Evolutionary conservation across 2,888 invertebrate species (phyloP).

Genomic region (Flexamia atlantica): DNA sequence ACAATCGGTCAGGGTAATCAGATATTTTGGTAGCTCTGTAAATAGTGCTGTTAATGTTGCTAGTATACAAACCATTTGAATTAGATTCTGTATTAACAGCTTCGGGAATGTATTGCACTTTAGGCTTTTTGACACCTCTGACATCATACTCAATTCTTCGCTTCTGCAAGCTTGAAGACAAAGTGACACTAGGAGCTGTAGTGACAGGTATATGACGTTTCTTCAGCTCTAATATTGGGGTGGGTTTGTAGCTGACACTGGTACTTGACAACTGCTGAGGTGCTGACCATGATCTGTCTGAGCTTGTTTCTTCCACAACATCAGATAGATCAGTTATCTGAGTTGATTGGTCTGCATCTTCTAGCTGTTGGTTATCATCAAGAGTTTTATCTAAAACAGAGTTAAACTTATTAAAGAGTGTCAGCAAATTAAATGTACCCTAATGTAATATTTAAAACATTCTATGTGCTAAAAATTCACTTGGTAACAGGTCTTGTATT

Average conservation of each 20-base stretch:
- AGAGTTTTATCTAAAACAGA: not conserved
- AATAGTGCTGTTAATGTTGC: conserved; percentile 1
- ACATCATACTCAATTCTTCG: conserved; percentile 47
- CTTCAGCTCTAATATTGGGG: conserved; percentile 80
- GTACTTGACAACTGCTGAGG: not conserved
- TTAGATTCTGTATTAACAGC: conserved; percentile 5
- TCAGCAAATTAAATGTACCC: no score
- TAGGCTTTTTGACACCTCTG: conserved; percentile 36
- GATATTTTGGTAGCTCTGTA: conserved; percentile 24
- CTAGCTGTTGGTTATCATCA: conserved; percentile 8
- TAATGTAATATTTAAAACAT: no score
- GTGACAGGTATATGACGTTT: conserved; percentile 71
- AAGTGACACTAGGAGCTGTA: conserved; percentile 62
- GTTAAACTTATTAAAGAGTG: not conserved
- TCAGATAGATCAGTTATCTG: not conserved
- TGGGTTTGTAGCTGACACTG: conserved; percentile 78
- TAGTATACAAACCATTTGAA: conserved; percentile 16
- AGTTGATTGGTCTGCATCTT: conserved; percentile 13
- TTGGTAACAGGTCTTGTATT: no score
- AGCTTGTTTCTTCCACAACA: not conserved
- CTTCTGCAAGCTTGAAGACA: conserved; percentile 24
- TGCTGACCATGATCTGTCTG: not conserved
- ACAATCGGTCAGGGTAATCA: not conserved
- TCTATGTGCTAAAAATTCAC: no score
- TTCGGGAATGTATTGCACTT: conserved; percentile 49